Percentiles rank a stretch among this genome's conserved stretches.
Conservation (phyloP, 2,797 vertebrate species). For the Alca torda region DNA sequence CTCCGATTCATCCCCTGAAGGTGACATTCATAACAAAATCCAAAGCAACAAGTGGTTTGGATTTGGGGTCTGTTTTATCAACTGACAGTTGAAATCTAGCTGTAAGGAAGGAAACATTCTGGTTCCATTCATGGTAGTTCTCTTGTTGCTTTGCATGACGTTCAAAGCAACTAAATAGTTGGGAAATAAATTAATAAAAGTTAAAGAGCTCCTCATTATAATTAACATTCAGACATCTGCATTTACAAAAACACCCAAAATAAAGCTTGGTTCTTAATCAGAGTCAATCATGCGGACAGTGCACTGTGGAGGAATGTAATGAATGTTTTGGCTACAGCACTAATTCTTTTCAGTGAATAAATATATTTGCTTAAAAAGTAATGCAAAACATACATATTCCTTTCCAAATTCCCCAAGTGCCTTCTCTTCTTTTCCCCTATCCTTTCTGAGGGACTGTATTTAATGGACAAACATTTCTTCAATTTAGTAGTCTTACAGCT, state of each 20-base stretch:
- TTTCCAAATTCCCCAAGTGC: neutral
- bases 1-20: constrained; percentile 6
- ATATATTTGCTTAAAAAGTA: constrained; percentile 10
- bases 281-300: neutral
- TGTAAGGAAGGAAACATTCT: constrained; percentile 28
- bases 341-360: constrained; percentile 31
- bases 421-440: neutral
- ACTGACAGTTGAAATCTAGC: constrained; percentile 27
- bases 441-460: neutral
- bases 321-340: constrained; percentile 25
- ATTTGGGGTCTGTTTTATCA: constrained; percentile 57
- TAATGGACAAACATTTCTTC: neutral
- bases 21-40: constrained; percentile 3
- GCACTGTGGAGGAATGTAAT: neutral
- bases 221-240: constrained; percentile 26
- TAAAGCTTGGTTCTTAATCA: neutral
- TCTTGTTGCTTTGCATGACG: neutral
- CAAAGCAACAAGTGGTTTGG: constrained; percentile 45
- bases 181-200: constrained; percentile 25
- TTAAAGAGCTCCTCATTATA: neutral
- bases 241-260: constrained; percentile 9
- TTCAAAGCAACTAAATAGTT: constrained; percentile 10
- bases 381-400: constrained; percentile 32
- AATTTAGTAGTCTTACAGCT: neutral
- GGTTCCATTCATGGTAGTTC: neutral